Evolutionary conservation across 2,797 vertebrate species (phyloP), one percentile per base, ranked within the genome.

Genomic region (Macroramphosus scolopax): DNA sequence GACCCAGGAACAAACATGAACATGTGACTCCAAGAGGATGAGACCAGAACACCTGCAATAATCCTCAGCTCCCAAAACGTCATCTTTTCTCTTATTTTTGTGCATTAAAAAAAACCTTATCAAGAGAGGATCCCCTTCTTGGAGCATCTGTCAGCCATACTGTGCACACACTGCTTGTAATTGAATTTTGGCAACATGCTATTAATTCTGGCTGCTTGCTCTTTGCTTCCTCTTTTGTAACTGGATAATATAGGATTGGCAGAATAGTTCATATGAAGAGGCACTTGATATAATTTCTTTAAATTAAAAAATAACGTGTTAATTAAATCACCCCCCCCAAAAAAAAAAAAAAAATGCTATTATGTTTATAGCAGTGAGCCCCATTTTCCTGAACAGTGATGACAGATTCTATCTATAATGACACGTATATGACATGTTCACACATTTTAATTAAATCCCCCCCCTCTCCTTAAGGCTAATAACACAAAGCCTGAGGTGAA

Each of bases 101-200:
- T n/a, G n/a, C n/a, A n/a, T n/a, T n/a, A n/a, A n/a, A n/a, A n/a
- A n/a, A n/a, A n/a, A n/a, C n/a, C n/a, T n/a, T n/a, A n/a, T n/a
- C n/a, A n/a, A n/a, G n/a, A n/a, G n/a, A n/a, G n/a, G n/a, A n/a
- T n/a, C n/a, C n/a, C n/a, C n/a, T n/a, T n/a, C n/a, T n/a, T n/a
- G n/a, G n/a, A n/a, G n/a, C n/a, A 56, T 44, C 65, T 72, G 77
- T 63, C 75, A 66, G 35, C 76, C 65, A 78, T 58, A 51, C n/a
- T n/a, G n/a, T n/a, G 45, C 30, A 25, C 12, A 11, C 15, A 3
- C 38, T 39, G 49, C 62, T 62, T 50, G 29, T 39, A 38, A 63
- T 42, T 58, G 39, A 41, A 48, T n/a, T 63, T 55, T 42, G 30
- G 30, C 45, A 48, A 13, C 7, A 33, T 33, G 45, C 17, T 6